Base-by-base conservation (phyloP, 2,113 vertebrate genomes). In the Rhombomys opimus region DNA sequence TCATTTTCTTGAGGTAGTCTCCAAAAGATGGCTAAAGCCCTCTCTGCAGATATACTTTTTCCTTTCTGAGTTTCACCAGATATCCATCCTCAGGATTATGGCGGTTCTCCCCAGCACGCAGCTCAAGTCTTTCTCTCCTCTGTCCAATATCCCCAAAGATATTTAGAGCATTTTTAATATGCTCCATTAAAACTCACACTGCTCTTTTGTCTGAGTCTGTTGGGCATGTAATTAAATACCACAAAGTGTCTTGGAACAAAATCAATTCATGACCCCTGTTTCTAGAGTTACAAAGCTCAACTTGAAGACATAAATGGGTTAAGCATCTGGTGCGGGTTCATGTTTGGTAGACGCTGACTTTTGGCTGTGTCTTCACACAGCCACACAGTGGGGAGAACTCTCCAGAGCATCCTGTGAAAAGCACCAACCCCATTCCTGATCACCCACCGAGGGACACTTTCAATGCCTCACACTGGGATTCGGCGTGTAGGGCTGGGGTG, bases 281-380 rank as follows among this genome's bases (percentile, higher is more conserved):
- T 20, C 67, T 30, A 7, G 30, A n/a, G 9, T 67, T 46, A 10
- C 54, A 27, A 90, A 59, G 23, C 23, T 23, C 77, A 52, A n/a
- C 57, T 81, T 27, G 32, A 89, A 82, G 68, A 17, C 0, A 0
- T 2, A 2, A 1, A 61, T 4, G 12, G 17, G 17, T 10, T 52
- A 3, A 13, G 22, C 20, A 2, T 82, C 27, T 57, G 0, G 6
- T 15, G 57, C 25, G 23, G 0, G 30, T 9, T 11, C 27, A 32
- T 50, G 23, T 23, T 10, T 68, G 5, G 35, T 15, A 67, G 30
- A 18, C 9, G 15, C 22, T 50, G 23, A 20, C 27, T 46, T 54
- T 61, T 46, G 67, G 12, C 3, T 52, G 5, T 50, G 25, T 68
- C 65, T 22, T 78, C 15, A 14, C 14, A 63, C 22, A 17, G 11